phyloP scores from a whole-genome alignment of 2,113 vertebrate genomes.

The Stigmatopora nigra region DNA sequence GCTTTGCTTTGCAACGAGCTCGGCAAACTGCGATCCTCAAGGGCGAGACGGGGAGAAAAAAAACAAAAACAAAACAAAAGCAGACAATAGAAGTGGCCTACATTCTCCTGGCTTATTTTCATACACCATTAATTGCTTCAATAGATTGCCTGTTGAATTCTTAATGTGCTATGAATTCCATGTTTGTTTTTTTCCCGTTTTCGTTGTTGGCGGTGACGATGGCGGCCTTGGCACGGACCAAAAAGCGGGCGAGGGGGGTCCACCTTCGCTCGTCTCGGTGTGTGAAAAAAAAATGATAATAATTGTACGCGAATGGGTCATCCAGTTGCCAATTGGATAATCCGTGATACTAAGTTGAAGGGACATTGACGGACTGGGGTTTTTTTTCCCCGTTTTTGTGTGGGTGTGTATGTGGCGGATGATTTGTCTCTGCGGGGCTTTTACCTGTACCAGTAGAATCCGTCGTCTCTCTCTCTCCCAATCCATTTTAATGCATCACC shows the following conservation, averaged over 20 bases:
- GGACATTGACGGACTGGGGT: constrained; percentile 51
- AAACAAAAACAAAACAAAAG: constrained; percentile 57
- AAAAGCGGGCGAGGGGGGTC: constrained; percentile 21
- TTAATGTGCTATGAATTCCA: constrained; percentile 72
- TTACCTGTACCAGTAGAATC: constrained; percentile 73
- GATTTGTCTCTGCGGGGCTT: constrained; percentile 54
- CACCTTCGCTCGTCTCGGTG: constrained; percentile 12
- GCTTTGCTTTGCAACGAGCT: constrained; percentile 62
- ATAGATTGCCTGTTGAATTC: constrained; percentile 77
- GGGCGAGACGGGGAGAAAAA: constrained; percentile 44
- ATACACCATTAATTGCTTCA: constrained; percentile 74
- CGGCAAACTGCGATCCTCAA: constrained; percentile 65
- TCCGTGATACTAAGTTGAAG: constrained; percentile 44
- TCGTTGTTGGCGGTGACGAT: constrained; percentile 57
- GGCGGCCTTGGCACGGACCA: constrained; percentile 57
- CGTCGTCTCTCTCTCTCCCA: no score
- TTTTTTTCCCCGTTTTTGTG: constrained; percentile 19
- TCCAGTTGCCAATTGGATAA: constrained; percentile 49
- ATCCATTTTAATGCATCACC: constrained; percentile 76
- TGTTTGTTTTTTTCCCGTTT: constrained; percentile 65
- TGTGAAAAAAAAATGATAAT: background rate
- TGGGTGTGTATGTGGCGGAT: constrained; percentile 49
- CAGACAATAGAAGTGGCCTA: constrained; percentile 64
- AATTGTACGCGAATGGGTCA: constrained; percentile 48
- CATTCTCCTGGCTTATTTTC: constrained; percentile 70